Conservation (phyloP, 2,113 vertebrate genomes). For the Paraplagusia blochii region DNA sequence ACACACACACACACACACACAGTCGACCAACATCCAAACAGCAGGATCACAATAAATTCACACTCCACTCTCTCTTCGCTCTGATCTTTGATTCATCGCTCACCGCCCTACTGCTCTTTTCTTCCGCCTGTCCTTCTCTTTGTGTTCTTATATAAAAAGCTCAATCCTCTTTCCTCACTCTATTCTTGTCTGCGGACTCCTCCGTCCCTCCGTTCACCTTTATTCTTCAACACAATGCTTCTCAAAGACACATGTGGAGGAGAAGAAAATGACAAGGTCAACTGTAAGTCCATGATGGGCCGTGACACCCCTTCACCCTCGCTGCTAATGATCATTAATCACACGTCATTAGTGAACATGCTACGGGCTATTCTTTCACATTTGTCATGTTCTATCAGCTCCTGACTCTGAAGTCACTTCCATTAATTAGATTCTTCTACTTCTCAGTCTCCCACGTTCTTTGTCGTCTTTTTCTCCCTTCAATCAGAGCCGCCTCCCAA, state of each 20-base stretch:
- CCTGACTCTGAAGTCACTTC: conserved; percentile 60
- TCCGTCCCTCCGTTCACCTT: neutral
- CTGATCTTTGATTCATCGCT: conserved; percentile 50
- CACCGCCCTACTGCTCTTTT: conserved; percentile 16
- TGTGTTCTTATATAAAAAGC: conserved; percentile 27
- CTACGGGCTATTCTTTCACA: conserved; percentile 69
- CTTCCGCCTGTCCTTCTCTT: conserved; percentile 19
- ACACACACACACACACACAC: conserved; percentile 3
- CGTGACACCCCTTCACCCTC: conserved; percentile 50
- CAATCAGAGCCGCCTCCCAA: conserved; percentile 4
- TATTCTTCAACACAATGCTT: conserved; percentile 1
- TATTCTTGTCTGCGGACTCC: neutral
- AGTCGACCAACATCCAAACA: conserved; percentile 57
- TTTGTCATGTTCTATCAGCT: conserved; percentile 69
- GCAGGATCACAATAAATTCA: conserved; percentile 56
- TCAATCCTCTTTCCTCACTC: conserved; percentile 1
- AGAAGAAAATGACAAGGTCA: conserved; percentile 49
- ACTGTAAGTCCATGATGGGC: conserved; percentile 41
- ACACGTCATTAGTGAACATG: conserved; percentile 72
- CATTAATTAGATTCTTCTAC: conserved; percentile 70
- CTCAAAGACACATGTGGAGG: neutral
- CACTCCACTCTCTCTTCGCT: conserved; percentile 32
- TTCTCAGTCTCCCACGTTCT: conserved; percentile 34
- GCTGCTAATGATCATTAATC: conserved; percentile 76
- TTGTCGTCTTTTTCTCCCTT: conserved; percentile 51